Evolutionary conservation across 2,113 vertebrate species (phyloP).

Genomic region (Ochotona curzoniae): DNA sequence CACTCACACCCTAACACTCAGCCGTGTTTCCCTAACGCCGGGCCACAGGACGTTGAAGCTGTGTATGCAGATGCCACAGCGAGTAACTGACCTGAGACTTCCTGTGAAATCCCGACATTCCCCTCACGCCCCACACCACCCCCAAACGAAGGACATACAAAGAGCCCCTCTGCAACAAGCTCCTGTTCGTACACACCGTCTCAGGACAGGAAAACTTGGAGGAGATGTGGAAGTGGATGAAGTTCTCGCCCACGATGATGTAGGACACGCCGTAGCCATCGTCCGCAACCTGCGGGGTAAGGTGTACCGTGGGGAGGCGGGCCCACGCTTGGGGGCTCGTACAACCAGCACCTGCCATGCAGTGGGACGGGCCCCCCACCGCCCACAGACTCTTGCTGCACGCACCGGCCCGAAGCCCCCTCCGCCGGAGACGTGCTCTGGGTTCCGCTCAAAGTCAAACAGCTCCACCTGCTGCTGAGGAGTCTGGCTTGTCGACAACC

Average conservation of each 20-base stretch:
- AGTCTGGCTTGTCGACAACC: constrained; percentile 97
- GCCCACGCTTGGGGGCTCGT: too few relatives aligned
- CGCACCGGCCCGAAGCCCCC: constrained; percentile 98
- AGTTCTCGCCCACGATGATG: constrained; percentile 92
- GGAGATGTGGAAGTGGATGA: constrained; percentile 97
- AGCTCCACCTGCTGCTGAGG: constrained; percentile 93
- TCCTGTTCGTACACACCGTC: constrained; percentile 88
- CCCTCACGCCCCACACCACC: too few relatives aligned
- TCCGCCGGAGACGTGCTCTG: constrained; percentile 91
- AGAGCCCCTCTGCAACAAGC: not conserved
- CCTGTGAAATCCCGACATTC: too few relatives aligned
- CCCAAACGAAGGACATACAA: not conserved
- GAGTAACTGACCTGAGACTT: too few relatives aligned
- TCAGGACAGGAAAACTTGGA: constrained; percentile 96
- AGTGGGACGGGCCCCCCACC: not conserved
- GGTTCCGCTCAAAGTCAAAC: constrained; percentile 92
- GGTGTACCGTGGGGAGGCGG: too few relatives aligned
- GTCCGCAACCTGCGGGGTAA: constrained; percentile 92
- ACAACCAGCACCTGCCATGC: too few relatives aligned
- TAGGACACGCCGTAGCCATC: constrained; percentile 99
- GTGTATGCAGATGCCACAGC: too few relatives aligned
- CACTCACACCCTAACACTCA: too few relatives aligned
- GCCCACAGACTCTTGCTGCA: not conserved
- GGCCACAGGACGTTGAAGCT: too few relatives aligned
- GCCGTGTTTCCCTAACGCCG: too few relatives aligned